Evolutionary conservation across 2,797 vertebrate genomes (phyloP), one percentile per base, ranked within the genome.

Genomic region (Semaprochilodus insignis): DNA sequence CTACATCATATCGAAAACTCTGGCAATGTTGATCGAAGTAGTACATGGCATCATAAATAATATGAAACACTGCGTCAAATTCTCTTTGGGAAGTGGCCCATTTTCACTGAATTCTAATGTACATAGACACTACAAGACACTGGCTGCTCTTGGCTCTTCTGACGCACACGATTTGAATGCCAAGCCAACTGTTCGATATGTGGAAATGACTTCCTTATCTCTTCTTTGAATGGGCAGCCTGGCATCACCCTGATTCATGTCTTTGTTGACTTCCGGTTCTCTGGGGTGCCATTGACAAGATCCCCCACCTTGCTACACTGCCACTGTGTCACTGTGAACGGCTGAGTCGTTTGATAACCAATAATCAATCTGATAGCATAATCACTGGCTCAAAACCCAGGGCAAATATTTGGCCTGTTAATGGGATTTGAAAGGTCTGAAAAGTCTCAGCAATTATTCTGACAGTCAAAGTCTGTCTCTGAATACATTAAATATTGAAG

Each of bases 351-450:
- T 52, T 80, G 72, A 76, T 76, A 67, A 72, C 52, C 52, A 62
- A 21, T 73, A 67, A 73, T 80, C 59, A 66, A 66, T 25, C 36
- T 6, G 59, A 51, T 74, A 36, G 65, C 8, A 6, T 62, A 81
- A 81, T 54, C 78, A 55, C 52, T 40, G n/a, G 23, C 40, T 67
- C 52, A 59, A 40, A 66, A 51, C 67, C 54, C 21, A 65, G n/a
- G 7, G 19, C 62, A 74, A 78, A 86, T 74, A 83, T 74, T 67
- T 80, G 69, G 21, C 55, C 7, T 74, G 69, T 51, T 16, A 66
- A 69, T 7, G 6, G 34, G 36, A 55, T 66, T 14, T 17, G 51
- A 51, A 48, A n/a, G 1, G 15, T 40, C 17, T 36, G 72, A 36
- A 51, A 19, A 3, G 3, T 36, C 40, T 67, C 15, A 31, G 25